Evolutionary conservation across 1,140 invertebrate genomes (phyloP), one percentile per base, ranked within the genome.

Genomic region (Drosophila navojoa): DNA sequence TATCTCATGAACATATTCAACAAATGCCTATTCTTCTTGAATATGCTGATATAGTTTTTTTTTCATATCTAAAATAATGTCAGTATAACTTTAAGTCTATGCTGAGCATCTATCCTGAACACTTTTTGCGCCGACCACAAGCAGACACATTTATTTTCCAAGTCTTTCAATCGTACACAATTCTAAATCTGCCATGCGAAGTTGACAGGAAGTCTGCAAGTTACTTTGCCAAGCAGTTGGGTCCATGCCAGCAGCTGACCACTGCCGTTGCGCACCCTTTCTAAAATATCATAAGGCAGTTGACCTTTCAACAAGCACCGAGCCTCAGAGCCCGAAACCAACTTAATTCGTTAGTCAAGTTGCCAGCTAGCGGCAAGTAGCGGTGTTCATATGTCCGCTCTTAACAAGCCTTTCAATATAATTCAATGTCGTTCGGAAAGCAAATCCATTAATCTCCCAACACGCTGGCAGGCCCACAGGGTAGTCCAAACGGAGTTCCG

Each of bases 401-500:
- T 60, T 35, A 77, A 74, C 77, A 76, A 78, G 71, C 61, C 75
- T 74, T 81, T 62, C 61, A 66, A 67, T 66, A 66, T 66, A 71
- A 63, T 71, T 52, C 60, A 85, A 73, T 86, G 81, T 72, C 66
- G 59, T 61, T 45, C 32, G 16, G 35, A 54, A 60, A 29, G 25
- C 45, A 60, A 54, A 58, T 57, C 71, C 66, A 86, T 86, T 82
- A 87, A 87, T 86, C 72, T 79, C 52, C n/a, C 40, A 38, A 13
- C 29, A 16, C 29, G 16, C 54, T 42, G 32, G 22, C 44, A 15
- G 44, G 22, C 42, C 58, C 59, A 38, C 15, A 50, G 47, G 45
- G 32, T n/a, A 55, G 29, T 10, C 16, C 4, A 15, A 53, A 13
- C 19, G 19, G 19, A 35, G 44, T 32, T 52, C 44, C 40, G 38